Conservation (phyloP, 2,113 vertebrate genomes). For the Nycticryphes semicollaris region DNA sequence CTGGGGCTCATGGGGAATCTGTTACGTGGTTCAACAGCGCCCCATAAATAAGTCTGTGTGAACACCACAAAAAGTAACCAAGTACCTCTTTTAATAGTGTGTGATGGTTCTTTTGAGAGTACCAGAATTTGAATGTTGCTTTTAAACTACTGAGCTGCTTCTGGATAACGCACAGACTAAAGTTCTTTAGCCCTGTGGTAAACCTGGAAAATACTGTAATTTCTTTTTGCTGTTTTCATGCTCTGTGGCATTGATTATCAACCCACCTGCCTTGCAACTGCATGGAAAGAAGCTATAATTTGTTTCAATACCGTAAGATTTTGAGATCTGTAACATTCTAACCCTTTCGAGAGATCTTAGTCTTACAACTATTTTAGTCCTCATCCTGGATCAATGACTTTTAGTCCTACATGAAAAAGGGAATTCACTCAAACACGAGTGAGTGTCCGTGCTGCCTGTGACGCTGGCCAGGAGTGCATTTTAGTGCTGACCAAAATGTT, state of each 20-base stretch:
- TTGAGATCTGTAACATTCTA: background rate
- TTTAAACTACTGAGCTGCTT: background rate
- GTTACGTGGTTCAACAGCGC: background rate
- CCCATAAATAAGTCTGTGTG: background rate
- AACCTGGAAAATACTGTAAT: background rate
- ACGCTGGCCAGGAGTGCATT: background rate
- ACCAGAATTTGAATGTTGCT: background rate
- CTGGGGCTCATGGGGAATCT: background rate
- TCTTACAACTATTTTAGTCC: background rate
- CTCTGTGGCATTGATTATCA: background rate
- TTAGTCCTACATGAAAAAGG: background rate
- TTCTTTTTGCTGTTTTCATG: background rate
- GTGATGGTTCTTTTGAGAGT: background rate
- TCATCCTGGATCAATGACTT: background rate
- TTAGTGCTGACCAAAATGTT: background rate
- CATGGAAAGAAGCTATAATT: background rate
- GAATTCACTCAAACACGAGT: background rate
- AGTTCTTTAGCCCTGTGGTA: background rate
- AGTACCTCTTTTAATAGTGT: background rate
- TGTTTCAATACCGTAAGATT: background rate
- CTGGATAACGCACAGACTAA: background rate
- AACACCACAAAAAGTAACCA: background rate
- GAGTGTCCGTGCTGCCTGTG: background rate
- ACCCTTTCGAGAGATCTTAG: background rate
- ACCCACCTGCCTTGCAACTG: background rate